These are phyloP conservation scores for Anhinga anhinga DNA, from an alignment of 2,113 vertebrate genomes.

Conservation along the genomic window DNA sequence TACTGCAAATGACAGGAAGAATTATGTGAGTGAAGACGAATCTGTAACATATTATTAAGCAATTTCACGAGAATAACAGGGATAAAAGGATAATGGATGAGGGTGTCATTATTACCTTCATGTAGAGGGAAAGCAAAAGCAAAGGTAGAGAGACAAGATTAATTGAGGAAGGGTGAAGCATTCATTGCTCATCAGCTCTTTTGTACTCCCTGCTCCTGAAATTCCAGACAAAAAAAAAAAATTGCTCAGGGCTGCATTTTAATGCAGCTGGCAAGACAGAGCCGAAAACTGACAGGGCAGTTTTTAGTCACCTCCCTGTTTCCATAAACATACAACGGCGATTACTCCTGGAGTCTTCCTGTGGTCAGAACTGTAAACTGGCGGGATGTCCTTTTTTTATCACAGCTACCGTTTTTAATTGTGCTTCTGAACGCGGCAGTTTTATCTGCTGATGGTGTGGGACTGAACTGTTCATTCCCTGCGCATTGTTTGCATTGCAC, in stretches of 20 bases:
- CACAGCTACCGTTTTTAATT: slow-evolving; percentile 15
- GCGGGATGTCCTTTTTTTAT: neutral
- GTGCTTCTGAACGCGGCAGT: neutral
- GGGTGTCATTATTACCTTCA: slow-evolving; percentile 92
- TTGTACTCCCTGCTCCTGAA: slow-evolving; percentile 79
- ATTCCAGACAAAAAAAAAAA: slow-evolving; percentile 68
- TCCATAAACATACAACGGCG: slow-evolving; percentile 32
- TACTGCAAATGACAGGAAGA: slow-evolving; percentile 94
- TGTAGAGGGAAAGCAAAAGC: slow-evolving; percentile 87
- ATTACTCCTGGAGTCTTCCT: slow-evolving; percentile 32
- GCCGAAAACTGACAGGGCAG: slow-evolving; percentile 74
- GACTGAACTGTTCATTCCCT: neutral
- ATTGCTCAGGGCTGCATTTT: slow-evolving; percentile 75
- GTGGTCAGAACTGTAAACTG: slow-evolving; percentile 17
- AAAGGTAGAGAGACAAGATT: slow-evolving; percentile 98
- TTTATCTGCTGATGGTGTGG: neutral
- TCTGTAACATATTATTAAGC: slow-evolving; percentile 98
- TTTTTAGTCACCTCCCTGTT: slow-evolving; percentile 72
- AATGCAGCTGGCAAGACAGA: slow-evolving; percentile 70
- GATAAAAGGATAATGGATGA: slow-evolving; percentile 99
- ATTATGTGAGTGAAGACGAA: slow-evolving; percentile 94
- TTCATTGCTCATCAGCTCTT: slow-evolving; percentile 96
- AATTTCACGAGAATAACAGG: slow-evolving; percentile 93
- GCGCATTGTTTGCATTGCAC: slow-evolving; percentile 12
- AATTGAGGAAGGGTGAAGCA: slow-evolving; percentile 91